Evolutionary conservation across 1,140 invertebrate species (phyloP), one percentile per base, ranked within the genome.

Genomic region (Cryptotermes secundus): DNA sequence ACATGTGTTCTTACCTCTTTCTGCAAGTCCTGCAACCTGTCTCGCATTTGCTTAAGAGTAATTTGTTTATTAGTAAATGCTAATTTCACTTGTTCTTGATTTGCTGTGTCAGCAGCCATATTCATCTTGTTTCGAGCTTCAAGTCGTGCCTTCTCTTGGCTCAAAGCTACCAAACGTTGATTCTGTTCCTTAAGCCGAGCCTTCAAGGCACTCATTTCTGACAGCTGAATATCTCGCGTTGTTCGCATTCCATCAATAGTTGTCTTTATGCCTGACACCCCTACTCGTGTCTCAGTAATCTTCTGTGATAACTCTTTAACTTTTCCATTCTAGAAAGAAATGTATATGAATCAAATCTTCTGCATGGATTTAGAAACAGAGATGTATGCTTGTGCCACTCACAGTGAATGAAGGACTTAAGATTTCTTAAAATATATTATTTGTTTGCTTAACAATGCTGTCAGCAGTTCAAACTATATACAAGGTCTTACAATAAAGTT

Each of bases 221-320:
- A 92, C 90, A 99, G 93, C 86, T 97, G 97, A 1, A 94, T 91
- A 89, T 99, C 99, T 53, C 99, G 91, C 36, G 96, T 96, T 0
- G 93, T 87, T 65, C 98, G 91, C 98, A 99, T 99, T 9, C 96
- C 95, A 91, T 99, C 98, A 86, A 99, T 99, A 35, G 96, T 97
- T 3, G 95, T 93, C 90, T 99, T 99, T 0, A 98, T 96, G 65
- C 96, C 95, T 0, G 97, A 96, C 0, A 99, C 98, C 34, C 95
- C 95, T 42, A 95, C 93, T 6, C 97, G 92, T 0, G 97, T 97
- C 87, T 98, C 96, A 86, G 94, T 94, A 85, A 99, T 97, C 88
- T 96, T 97, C 87, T 94, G 93, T 35, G 95, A 96, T 81, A 99
- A 88, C 89, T 99, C 96, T 86, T 94, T 95, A 2, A 97, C 95